Evolutionary conservation across 2,797 vertebrate genomes (phyloP), one percentile per base, ranked within the genome.

Genomic region (Nasua narica): DNA sequence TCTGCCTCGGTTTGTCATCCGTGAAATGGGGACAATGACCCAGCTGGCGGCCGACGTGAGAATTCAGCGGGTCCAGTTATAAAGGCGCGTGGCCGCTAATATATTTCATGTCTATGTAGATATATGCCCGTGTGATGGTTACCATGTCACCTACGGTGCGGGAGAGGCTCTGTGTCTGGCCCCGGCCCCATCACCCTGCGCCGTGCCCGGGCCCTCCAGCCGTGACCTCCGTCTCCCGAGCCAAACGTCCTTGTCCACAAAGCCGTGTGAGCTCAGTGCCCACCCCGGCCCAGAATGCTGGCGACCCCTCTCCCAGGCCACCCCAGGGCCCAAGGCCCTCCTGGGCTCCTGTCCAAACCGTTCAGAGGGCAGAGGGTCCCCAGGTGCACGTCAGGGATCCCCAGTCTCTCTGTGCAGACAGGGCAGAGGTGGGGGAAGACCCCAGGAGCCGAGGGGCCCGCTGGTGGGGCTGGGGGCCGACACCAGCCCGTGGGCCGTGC

Each of bases 91-190:
- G 54, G 35, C 2, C 25, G 0, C n/a, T 7, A 9, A 12, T 19
- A 1, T 7, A 0, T 15, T 3, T 3, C 13, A 13, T 14, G 1
- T 77, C 79, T 27, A 0, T 21, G 25, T 12, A 46, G 70, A 0
- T 0, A 0, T 0, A 5, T 15, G 35, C 19, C 6, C 50, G 0
- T 6, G 0, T 25, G 11, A 9, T 1, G 0, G 19, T 27, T 2
- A 0, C 0, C 0, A 0, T 1, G 9, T 56, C 40, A 0, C 19
- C 0, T 4, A 0, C 3, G 1, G 3, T 0, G 5, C 2, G 0
- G 2, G 37, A 32, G 40, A 16, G 2, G n/a, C n/a, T 9, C 50
- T 2, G 21, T 43, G 1, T 32, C n/a, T 1, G 0, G 67, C 25
- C 2, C 27, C 7, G 0, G 0, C 4, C 0, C 43, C 74, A 1